Base-by-base conservation (phyloP, 1,140 invertebrate species). In the Onthophagus taurus region DNA sequence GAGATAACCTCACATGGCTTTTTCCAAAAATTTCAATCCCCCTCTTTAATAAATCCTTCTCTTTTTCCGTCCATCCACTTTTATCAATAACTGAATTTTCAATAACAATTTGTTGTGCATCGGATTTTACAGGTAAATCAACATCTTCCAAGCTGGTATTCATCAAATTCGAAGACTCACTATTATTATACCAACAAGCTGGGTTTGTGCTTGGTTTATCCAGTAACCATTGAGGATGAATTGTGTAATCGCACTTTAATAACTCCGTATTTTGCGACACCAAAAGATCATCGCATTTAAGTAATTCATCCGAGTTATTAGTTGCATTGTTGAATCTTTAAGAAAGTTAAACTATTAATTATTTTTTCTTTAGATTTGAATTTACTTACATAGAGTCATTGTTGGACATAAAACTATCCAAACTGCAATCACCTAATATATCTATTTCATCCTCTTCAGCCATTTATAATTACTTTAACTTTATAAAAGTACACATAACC, bases 1-100 rank as follows among this genome's bases (percentile, higher is more conserved):
- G 68, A 34, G 80, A 70, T 50, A 83, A 71, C 55, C 76, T 72
- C 21, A 63, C 60, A 60, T 74, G 67, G 58, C 76, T 77, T 54
- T 72, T 70, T 2, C 78, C 78, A 71, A 76, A 77, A 45, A 78
- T 72, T 48, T 73, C 72, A 65, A 81, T 70, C 53, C 76, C 77
- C 57, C 69, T 71, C 12, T 69, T 57, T 17, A 81, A 68, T 37
- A 76, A 52, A 44, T 68, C 63, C 57, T 73, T 77, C 51, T 81
- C 78, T 48, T 63, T 62, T 31, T 67, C 58, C 41, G 62, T 74
- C 74, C 74, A 76, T 9, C 61, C 60, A 50, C 55, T 63, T 31
- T 61, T 57, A 48, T 64, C 63, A 11, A 55, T 60, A 13, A 59
- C 57, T 6, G 56, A 58, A 41, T 59, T 60, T 52, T 63, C 56